A percentile compares a stretch with the other conserved stretches of the same genome.
These are phyloP conservation scores for Xyrauchen texanus DNA, from an alignment of 2,113 vertebrate genomes.

Conservation along the genomic window DNA sequence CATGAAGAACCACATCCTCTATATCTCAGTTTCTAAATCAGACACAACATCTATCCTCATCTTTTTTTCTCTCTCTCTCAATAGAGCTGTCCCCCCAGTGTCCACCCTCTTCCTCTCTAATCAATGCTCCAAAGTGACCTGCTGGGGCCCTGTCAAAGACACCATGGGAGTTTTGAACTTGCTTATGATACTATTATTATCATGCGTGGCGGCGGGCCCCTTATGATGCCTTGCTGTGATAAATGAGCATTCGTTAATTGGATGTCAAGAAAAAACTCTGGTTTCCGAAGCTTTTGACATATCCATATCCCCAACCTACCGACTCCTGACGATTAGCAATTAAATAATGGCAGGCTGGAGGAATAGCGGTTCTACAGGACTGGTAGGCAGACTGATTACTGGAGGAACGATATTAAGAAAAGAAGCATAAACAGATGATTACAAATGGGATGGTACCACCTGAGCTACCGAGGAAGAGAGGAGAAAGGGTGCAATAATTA, in stretches of 20 bases:
- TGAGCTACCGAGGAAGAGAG: constrained; percentile 38
- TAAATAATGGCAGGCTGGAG: constrained; percentile 54
- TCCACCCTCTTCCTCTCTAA: constrained; percentile 44
- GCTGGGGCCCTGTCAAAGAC: constrained; percentile 21
- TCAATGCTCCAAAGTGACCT: constrained; percentile 41
- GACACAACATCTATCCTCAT: constrained; percentile 9
- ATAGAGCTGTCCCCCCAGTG: neutral
- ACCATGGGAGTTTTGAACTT: constrained; percentile 43
- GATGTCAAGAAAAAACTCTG: constrained; percentile 50
- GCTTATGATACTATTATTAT: constrained; percentile 61
- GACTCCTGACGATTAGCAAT: constrained; percentile 54
- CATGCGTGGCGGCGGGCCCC: constrained; percentile 28
- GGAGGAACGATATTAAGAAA: constrained; percentile 64
- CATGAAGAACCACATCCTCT: constrained; percentile 27
- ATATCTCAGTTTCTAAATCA: constrained; percentile 23
- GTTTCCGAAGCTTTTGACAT: constrained; percentile 55
- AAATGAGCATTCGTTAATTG: constrained; percentile 57
- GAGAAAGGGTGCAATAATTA: constrained; percentile 21
- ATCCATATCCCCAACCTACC: constrained; percentile 50
- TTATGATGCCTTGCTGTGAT: constrained; percentile 47
- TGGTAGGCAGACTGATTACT: constrained; percentile 73
- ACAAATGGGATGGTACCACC: constrained; percentile 49
- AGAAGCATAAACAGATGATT: constrained; percentile 69
- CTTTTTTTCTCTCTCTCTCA: neutral
- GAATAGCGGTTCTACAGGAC: constrained; percentile 67